Evolutionary conservation across 2,888 invertebrate genomes (phyloP), one percentile per base, ranked within the genome.

Genomic region (Frankliniella intonsa): DNA sequence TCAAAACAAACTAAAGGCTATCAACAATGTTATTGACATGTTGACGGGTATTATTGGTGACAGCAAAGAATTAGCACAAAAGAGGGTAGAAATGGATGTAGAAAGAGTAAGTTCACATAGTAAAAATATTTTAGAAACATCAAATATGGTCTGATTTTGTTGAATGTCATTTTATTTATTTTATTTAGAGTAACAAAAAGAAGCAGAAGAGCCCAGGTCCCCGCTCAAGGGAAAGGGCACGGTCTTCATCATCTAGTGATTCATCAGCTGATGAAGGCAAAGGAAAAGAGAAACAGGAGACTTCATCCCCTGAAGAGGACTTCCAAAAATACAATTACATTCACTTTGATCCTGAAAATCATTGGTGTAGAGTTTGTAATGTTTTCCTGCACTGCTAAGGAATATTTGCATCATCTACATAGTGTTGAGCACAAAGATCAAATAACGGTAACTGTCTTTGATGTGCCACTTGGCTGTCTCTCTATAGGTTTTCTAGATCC

Each of bases 21-120:
- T 95, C 87, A 92, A 93, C 88, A 95, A 95, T 88, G 95, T 96
- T 38, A 94, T 96, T 86, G 95, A 95, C 86, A 95, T 95, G 94
- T 90, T 96, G 86, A 94, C 94, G 83, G 93, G 93, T 62, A 94
- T 96, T 86, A 95, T 96, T 86, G 94, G 95, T 0, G 94, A 94
- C 85, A 93, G 82, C 51, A 84, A 81, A 80, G 83, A 84, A 80
- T 79, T 83, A 51, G 80, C 80, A 9, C 69, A 22, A 81, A 82
- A 81, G 82, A 83, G 76, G 83, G 82, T 65, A 82, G 81, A n/a
- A 81, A 19, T 81, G 19, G 81, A 81, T 10, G 25, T 9, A 11
- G 62, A 62, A 38, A 81, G 22, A 22, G 51, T 51, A 55, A 50
- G 25, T 25, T 38, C 25, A 38, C 10, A n/a, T 22, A 2, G 3